Conservation (phyloP, 2,113 vertebrate species). For the Cettia cetti region DNA sequence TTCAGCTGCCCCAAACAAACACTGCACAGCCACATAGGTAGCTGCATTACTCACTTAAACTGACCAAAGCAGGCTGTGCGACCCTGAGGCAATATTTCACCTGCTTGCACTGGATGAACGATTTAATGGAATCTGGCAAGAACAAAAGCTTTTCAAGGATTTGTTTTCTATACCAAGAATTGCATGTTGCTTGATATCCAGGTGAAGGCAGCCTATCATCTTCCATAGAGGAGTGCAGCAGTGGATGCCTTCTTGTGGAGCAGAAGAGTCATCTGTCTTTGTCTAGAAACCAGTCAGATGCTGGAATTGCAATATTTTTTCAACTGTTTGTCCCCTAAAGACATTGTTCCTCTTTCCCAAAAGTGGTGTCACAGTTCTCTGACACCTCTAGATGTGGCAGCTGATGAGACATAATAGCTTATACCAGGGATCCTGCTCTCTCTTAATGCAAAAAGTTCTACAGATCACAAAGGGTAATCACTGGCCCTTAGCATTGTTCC, state of each 20-base stretch:
- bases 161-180: not conserved
- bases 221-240: not conserved
- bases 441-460: not conserved
- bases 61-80: not conserved
- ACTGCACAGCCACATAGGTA: not conserved
- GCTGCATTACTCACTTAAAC: not conserved
- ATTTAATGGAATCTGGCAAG: not conserved
- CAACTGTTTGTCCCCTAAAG: not conserved
- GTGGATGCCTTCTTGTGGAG: not conserved
- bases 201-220: not conserved
- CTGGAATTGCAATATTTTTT: not conserved
- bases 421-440: not conserved
- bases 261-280: not conserved
- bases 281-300: not conserved
- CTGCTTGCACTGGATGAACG: not conserved
- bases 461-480: not conserved
- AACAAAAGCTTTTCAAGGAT: not conserved
- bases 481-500: not conserved
- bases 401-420: not conserved
- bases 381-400: not conserved
- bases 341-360: not conserved
- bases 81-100: not conserved
- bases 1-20: not conserved
- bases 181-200: not conserved
- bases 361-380: not conserved